Base-by-base conservation (phyloP, 2,113 vertebrate genomes). In the Hippocampus abdominalis region DNA sequence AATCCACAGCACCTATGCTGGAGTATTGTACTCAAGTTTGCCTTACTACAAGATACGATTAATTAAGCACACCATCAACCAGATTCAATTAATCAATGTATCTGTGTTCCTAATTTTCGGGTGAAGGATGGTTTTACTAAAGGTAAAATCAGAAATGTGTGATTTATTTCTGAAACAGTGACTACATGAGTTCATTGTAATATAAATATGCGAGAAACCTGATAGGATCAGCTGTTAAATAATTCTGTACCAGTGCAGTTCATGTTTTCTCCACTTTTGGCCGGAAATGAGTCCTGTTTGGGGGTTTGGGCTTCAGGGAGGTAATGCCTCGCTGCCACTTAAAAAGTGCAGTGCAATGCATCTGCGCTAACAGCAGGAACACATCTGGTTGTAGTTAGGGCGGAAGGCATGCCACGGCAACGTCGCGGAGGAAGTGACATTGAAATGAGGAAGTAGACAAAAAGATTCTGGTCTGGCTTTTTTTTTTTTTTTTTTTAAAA, bases 361-460 rank as follows among this genome's bases (percentile, higher is more conserved):
- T 15, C 65, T 73, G 59, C 69, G 39, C 51, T 3, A 66, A 23
- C 1, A 2, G 32, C 68, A 8, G 0, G 42, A 62, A 25, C 84
- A 87, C 90, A 91, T 84, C 88, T 91, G 90, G 78, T 76, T 76
- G 1, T 68, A 74, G 65, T 91, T 89, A 72, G 75, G 32, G 68
- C 54, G 8, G 29, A 29, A 56, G 63, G 49, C 64, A 39, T 75
- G 78, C 78, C 72, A 73, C 13, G 53, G 27, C 60, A 13, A 68
- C 32, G 65, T 44, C 68, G 54, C 62, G 18, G 72, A 81, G 91
- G 90, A 93, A 92, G 87, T 86, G 59, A 64, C 84, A 27, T 75
- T 64, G 66, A 79, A 89, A 86, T 70, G 70, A 85, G 87, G 88
- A 91, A 90, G 84, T 18, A 40, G 73, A 53, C 8, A 66, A 62